Evolutionary conservation across 2,888 invertebrate species (phyloP).

Genomic region (Acronicta psi): DNA sequence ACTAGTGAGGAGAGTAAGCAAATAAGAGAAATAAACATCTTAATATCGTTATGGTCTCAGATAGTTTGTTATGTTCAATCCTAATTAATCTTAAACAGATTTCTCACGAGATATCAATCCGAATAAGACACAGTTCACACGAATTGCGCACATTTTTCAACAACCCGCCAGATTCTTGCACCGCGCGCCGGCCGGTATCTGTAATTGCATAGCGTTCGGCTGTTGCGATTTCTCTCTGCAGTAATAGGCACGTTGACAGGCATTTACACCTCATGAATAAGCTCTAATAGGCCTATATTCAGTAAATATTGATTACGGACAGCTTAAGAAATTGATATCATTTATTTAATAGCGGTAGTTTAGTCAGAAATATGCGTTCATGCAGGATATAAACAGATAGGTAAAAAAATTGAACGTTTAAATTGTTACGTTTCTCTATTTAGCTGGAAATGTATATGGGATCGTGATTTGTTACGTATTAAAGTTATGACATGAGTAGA

Average conservation of each 20-base stretch:
- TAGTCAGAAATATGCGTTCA: constrained; percentile 6
- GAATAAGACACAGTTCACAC: constrained; percentile 48
- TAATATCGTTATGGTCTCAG: no score
- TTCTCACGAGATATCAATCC: constrained; percentile 34
- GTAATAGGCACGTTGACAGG: constrained; percentile 33
- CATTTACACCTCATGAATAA: constrained; percentile 35
- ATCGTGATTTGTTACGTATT: constrained; percentile 28
- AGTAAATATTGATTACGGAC: constrained; percentile 35
- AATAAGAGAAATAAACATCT: no score
- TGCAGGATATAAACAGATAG: constrained; percentile 32
- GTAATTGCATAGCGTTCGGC: constrained; percentile 65
- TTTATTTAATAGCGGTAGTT: constrained; percentile 30
- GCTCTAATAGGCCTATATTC: constrained; percentile 24
- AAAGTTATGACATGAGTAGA: no score
- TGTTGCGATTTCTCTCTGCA: constrained; percentile 62
- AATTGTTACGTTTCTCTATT: constrained; percentile 9
- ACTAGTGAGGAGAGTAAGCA: no score
- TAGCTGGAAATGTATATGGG: constrained; percentile 23
- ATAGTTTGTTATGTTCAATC: neutral
- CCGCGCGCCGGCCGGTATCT: constrained; percentile 64
- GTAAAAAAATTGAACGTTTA: constrained; percentile 1
- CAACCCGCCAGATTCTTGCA: constrained; percentile 61
- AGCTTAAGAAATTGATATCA: constrained; percentile 40
- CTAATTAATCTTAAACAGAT: constrained; percentile 10
- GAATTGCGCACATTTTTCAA: constrained; percentile 60